Base-by-base conservation (phyloP, 2,888 invertebrate genomes). In the Synanthedon formicaeformis region DNA sequence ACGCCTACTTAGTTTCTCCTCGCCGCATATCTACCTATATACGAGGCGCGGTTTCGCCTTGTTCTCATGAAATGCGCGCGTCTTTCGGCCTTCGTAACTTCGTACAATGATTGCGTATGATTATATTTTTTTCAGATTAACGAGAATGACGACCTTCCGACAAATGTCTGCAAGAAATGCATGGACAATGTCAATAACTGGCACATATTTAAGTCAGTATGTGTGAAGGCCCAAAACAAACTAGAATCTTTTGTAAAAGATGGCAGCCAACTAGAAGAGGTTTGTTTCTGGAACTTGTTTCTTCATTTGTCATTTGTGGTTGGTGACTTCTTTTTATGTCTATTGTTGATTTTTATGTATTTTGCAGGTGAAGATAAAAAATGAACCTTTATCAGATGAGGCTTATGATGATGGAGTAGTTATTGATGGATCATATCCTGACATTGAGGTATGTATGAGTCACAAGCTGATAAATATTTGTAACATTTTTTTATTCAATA, bases 201-300 rank as follows among this genome's bases (percentile, higher is more conserved):
- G 92, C 89, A 91, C 67, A 75, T 81, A 59, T 93, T 91, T 81
- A 92, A 90, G 75, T 83, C 88, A 70, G 80, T 88, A 18, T 93
- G 92, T 78, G 84, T 89, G 62, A 88, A 88, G 67, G 90, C 92
- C 60, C 92, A 93, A 82, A 88, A 85, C 67, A 92, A 91, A 76
- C 78, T 92, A 63, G 85, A 84, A 66, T 82, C 88, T 76, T 89
- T 91, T 88, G 70, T 88, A 64, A 86, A 81, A 74, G 84, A 86
- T 73, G 81, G 79, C 74, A 81, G 76, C 84, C 86, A 78, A 80
- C 84, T 85, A 78, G 86, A 86, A 84, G 83, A 83, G 85, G 77
- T 74, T 71, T 71, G 63, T 66, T 66, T 69, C 65, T 64, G 75
- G 76, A 60, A 72, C 52, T 65, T 68, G 63, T 74, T 78, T 75